phyloP scores from a whole-genome alignment of 2,888 invertebrate species.

The Phoenoteleia sp. region DNA sequence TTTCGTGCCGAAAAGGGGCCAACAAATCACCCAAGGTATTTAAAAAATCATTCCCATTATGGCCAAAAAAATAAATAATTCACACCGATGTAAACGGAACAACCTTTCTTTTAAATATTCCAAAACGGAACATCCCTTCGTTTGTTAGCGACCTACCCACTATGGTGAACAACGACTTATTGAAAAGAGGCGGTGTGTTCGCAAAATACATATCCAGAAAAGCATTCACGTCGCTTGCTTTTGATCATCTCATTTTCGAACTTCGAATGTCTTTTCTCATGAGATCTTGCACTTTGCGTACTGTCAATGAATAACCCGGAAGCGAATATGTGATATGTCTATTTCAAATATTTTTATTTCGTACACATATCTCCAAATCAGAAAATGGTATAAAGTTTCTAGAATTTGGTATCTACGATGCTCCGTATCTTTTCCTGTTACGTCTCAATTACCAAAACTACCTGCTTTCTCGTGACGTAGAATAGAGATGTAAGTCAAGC shows the following conservation, averaged over 20 bases:
- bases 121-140: conserved; percentile 51
- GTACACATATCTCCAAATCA: neutral
- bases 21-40: conserved; percentile 45
- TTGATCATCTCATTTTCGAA: conserved; percentile 45
- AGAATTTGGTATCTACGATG: neutral
- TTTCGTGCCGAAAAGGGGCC: neutral
- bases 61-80: conserved; percentile 40
- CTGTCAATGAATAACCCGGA: conserved; percentile 43
- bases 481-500: conserved; percentile 69
- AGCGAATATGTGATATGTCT: conserved; percentile 45
- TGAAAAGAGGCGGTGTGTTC: conserved; percentile 50
- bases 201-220: conserved; percentile 63
- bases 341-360: conserved; percentile 4
- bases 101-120: conserved; percentile 46
- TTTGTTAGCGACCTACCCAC: conserved; percentile 53
- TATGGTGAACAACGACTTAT: conserved; percentile 44
- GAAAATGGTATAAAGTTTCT: conserved; percentile 54
- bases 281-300: conserved; percentile 34
- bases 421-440: conserved; percentile 57
- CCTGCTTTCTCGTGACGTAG: conserved; percentile 72
- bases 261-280: conserved; percentile 14
- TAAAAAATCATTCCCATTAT: conserved; percentile 53
- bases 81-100: conserved; percentile 26
- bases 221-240: conserved; percentile 48
- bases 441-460: conserved; percentile 82